Percentiles rank a stretch among this genome's conserved stretches.
Conservation (phyloP, 1,140 invertebrate genomes). For the Halyomorpha halys region DNA sequence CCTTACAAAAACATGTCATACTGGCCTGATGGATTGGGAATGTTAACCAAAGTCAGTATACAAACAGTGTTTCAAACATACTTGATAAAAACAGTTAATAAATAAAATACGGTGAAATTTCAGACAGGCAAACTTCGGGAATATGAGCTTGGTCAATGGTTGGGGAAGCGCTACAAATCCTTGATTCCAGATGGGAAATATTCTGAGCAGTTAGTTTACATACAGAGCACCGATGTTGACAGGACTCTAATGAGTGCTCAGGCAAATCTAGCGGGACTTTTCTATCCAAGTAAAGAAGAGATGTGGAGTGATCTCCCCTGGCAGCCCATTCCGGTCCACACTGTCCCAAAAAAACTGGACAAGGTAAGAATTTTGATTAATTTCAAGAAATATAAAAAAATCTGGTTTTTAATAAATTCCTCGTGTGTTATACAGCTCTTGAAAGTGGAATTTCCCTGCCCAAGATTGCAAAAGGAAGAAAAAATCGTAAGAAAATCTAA, state of each 20-base stretch:
- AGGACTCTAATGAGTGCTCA: slow-evolving; percentile 82
- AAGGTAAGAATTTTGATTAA: slow-evolving; percentile 37
- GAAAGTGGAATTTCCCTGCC: too few relatives aligned
- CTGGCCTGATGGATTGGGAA: too few relatives aligned
- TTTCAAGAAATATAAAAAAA: too few relatives aligned
- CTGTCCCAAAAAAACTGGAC: slow-evolving; percentile 54
- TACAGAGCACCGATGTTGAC: slow-evolving; percentile 72
- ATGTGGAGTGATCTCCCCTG: slow-evolving; percentile 59
- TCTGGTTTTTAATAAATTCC: too few relatives aligned
- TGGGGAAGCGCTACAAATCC: slow-evolving; percentile 7
- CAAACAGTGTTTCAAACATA: too few relatives aligned
- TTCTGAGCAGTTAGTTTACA: slow-evolving; percentile 48
- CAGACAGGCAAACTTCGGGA: slow-evolving; percentile 16
- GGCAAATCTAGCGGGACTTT: slow-evolving; percentile 67
- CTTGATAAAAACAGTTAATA: too few relatives aligned
- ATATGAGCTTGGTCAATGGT: slow-evolving; percentile 20
- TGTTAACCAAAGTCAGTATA: too few relatives aligned
- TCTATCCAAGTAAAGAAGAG: slow-evolving; percentile 46
- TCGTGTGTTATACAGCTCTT: too few relatives aligned
- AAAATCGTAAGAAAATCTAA: too few relatives aligned
- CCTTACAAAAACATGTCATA: too few relatives aligned
- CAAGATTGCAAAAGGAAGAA: too few relatives aligned
- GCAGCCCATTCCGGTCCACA: slow-evolving; percentile 86
- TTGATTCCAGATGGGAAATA: slow-evolving; percentile 35
- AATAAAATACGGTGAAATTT: neutral